Base-by-base conservation (phyloP, 2,888 invertebrate species). In the Neocrepidodera transversa region DNA sequence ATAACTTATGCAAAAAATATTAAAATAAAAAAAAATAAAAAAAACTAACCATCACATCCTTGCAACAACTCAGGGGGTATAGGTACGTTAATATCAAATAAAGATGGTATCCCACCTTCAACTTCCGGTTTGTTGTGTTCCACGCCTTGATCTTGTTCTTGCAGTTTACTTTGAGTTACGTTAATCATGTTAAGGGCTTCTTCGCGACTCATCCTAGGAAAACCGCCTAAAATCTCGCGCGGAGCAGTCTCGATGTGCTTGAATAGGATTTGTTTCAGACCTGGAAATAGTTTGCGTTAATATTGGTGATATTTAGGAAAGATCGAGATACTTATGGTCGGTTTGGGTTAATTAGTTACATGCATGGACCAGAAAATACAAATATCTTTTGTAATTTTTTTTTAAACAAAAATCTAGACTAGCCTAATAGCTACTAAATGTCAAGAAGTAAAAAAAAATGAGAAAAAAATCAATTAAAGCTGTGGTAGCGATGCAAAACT, bases 201-300 rank as follows among this genome's bases (percentile, higher is more conserved):
- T 71, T 93, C 92, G 59, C 92, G 84, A 68, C 88, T 90, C 63
- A 93, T 82, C 58, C 94, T 83, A 38, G 93, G 93, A 71, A 93
- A 94, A 75, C 92, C 92, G n/a, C 94, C 93, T 53, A 94, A 82
- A 71, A 94, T 93, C 80, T 94, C 93, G 78, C 93, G 92, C 1
- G 94, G 94, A 0, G 93, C 93, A 1, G 93, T 91, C 80, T 94
- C 94, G 75, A 94, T 88, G 78, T 94, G 94, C 82, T 87, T 83
- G 62, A 83, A 78, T 28, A 83, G 71, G 60, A 83, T 79, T 65
- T 79, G 78, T 65, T 75, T 76, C 55, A 78, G 66, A 48, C 73
- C 78, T 78, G 64, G 17, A 72, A 68, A 51, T 16, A 1, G 23
- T 23, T n/a, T 28, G 6, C 13, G 32, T 43, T n/a, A 43, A 16